These are phyloP conservation scores for Piscicola geometra DNA, from an alignment of 2,888 invertebrate genomes.

Conservation along the genomic window DNA sequence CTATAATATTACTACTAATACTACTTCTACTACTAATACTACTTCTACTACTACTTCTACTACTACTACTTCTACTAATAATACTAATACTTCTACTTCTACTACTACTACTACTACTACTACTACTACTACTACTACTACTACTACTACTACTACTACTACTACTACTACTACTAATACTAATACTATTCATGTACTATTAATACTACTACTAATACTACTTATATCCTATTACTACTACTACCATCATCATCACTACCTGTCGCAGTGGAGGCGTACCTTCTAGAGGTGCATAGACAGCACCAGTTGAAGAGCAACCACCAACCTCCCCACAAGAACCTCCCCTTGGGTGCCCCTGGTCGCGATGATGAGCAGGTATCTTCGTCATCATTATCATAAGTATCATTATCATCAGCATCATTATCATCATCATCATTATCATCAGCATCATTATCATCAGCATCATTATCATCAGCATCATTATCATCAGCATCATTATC, in stretches of 20 bases:
- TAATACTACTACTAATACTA: constrained; percentile 20
- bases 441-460: too few relatives aligned
- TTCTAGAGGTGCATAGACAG: constrained; percentile 60
- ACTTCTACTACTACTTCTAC: constrained; percentile 28
- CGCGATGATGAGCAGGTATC: constrained; percentile 63
- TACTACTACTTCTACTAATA: constrained; percentile 28
- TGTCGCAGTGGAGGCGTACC: constrained; percentile 69
- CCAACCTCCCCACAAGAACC: constrained; percentile 55
- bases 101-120: constrained; percentile 28
- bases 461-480: too few relatives aligned
- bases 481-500: too few relatives aligned
- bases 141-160: constrained; percentile 29
- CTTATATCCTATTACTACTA: neutral
- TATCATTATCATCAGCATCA: too few relatives aligned
- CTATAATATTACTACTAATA: constrained; percentile 10
- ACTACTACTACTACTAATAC: constrained; percentile 27
- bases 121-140: constrained; percentile 21
- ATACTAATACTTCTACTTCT: constrained; percentile 22
- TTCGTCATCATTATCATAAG: too few relatives aligned
- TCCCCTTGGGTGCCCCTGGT: constrained; percentile 69
- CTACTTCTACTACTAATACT: constrained; percentile 28
- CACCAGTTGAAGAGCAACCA: constrained; percentile 48
- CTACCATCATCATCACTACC: too few relatives aligned
- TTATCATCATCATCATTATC: too few relatives aligned
- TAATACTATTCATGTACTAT: constrained; percentile 23